phyloP scores from a whole-genome alignment of 1,140 invertebrate genomes.

The Orchesella cincta region DNA sequence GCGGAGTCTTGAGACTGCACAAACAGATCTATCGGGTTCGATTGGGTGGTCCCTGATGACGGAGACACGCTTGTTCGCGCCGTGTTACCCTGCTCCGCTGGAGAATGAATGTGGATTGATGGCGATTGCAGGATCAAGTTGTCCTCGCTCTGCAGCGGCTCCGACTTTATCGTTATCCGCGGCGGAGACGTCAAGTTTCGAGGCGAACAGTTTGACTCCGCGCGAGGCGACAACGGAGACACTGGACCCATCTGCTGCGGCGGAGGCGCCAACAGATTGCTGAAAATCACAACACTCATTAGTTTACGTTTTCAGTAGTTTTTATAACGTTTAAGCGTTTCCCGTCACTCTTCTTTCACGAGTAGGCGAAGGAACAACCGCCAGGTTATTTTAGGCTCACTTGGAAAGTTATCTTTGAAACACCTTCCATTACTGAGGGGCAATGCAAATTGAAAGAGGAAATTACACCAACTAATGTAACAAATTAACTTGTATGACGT shows the following conservation, averaged over 20 bases:
- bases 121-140: slow-evolving; percentile 2
- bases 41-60: neutral
- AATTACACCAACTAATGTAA: neutral
- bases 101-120: neutral
- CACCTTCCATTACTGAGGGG: no score
- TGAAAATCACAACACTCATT: neutral
- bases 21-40: neutral
- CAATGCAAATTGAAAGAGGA: neutral
- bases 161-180: slow-evolving; percentile 3
- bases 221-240: neutral
- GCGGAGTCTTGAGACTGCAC: neutral
- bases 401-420: no score
- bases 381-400: no score
- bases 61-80: neutral
- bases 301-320: neutral
- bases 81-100: neutral
- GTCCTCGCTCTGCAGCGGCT: neutral
- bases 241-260: neutral
- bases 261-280: neutral
- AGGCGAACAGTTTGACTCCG: no score
- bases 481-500: no score
- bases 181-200: no score
- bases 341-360: no score
- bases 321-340: no score
- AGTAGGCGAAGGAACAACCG: no score